These are phyloP conservation scores for Orussus abietinus DNA, from an alignment of 1,140 invertebrate species.

Conservation along the genomic window DNA sequence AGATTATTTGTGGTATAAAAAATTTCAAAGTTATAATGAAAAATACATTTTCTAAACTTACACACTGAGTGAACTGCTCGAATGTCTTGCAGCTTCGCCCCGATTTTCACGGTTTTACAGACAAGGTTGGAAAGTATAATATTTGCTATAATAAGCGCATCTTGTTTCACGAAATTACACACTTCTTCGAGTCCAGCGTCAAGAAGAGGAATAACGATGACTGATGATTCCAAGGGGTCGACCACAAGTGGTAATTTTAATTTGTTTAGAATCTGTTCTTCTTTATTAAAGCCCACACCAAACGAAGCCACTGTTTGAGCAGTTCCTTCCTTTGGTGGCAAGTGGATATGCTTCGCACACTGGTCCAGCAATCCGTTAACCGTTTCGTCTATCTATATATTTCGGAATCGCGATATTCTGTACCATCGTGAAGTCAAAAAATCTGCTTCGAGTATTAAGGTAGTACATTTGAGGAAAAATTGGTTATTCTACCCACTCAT, in stretches of 20 bases:
- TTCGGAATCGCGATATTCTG: too few relatives aligned
- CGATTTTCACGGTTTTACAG: constrained; percentile 4
- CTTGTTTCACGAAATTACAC: constrained; percentile 1
- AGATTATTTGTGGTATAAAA: not conserved
- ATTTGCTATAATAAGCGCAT: constrained; percentile 3
- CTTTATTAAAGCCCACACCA: constrained; percentile 5
- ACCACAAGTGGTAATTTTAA: constrained; percentile 13
- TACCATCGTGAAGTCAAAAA: too few relatives aligned
- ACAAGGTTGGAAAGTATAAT: constrained; percentile 5
- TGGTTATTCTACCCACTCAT: too few relatives aligned
- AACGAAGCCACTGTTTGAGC: constrained; percentile 22
- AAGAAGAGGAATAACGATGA: constrained; percentile 13
- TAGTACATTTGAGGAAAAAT: too few relatives aligned
- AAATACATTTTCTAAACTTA: not conserved
- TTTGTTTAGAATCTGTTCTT: constrained; percentile 24
- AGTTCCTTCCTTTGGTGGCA: constrained; percentile 16
- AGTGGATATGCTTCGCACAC: constrained; percentile 13
- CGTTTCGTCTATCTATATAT: constrained; percentile 21
- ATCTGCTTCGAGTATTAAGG: too few relatives aligned
- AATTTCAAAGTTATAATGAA: not conserved
- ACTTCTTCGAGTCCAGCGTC: constrained; percentile 8
- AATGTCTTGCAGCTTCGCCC: constrained; percentile 11
- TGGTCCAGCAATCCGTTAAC: constrained; percentile 23
- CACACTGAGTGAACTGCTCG: not conserved
- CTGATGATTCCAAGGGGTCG: constrained; percentile 21